These are phyloP conservation scores for Sphaerolaimus hirsutus DNA, from an alignment of 2,888 invertebrate genomes.

Conservation along the genomic window DNA sequence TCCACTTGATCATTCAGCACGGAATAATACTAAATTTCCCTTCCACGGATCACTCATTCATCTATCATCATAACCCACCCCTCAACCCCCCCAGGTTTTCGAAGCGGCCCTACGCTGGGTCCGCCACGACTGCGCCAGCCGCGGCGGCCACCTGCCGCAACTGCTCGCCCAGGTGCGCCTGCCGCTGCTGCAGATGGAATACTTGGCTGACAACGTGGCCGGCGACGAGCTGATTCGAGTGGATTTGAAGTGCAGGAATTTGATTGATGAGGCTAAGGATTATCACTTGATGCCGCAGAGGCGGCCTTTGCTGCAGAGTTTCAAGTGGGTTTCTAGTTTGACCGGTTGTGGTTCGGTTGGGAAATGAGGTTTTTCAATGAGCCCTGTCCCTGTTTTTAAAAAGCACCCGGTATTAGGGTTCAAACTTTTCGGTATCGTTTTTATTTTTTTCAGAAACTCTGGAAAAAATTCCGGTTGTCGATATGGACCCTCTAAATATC, in stretches of 20 bases:
- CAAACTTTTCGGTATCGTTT: no score
- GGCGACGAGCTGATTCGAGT: slow-evolving; percentile 23
- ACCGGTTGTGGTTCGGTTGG: background rate
- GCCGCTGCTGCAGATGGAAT: slow-evolving; percentile 54
- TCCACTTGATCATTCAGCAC: no score
- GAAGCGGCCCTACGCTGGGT: slow-evolving; percentile 59
- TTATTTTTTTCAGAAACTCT: no score
- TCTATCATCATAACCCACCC: no score
- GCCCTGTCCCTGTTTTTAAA: no score
- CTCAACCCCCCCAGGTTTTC: slow-evolving; percentile 42
- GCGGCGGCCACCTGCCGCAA: slow-evolving; percentile 27
- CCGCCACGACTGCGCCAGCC: slow-evolving; percentile 38
- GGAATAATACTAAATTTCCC: no score
- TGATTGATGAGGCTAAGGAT: slow-evolving; percentile 62
- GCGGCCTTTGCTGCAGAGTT: slow-evolving; percentile 47
- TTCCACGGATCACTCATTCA: no score
- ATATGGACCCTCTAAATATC: no score
- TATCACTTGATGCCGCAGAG: slow-evolving; percentile 65
- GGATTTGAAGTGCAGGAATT: slow-evolving; percentile 35
- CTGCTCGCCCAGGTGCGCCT: slow-evolving; percentile 37
- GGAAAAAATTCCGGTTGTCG: no score
- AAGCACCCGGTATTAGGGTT: no score
- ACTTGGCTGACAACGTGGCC: slow-evolving; percentile 42
- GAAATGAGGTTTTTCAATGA: no score
- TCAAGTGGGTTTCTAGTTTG: slow-evolving; percentile 20